Percentiles rank a stretch among this genome's conserved stretches.
Conservation (phyloP, 1,140 invertebrate species). For the Parasteatoda tepidariorum region DNA sequence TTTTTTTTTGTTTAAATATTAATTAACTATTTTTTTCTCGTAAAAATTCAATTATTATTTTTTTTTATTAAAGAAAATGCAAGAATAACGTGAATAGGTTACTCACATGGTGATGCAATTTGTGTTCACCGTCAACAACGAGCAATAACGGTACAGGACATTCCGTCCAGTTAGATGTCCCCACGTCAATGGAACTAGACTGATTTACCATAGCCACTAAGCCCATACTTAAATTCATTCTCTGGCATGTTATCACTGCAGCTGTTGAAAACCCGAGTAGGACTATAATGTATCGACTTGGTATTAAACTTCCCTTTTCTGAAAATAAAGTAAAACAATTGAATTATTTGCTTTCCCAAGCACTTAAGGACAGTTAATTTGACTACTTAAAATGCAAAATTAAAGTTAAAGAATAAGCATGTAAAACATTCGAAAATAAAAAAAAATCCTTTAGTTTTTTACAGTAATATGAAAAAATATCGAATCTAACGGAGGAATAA, state of each 20-base stretch:
- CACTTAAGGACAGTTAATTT: neutral
- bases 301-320: neutral
- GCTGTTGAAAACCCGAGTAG: neutral
- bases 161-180: neutral
- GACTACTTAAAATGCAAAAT: neutral
- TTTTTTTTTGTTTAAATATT: neutral
- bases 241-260: neutral
- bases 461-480: neutral
- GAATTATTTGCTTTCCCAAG: neutral
- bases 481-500: neutral
- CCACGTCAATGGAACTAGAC: neutral
- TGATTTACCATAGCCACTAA: slow-evolving; percentile 18
- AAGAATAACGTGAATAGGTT: neutral
- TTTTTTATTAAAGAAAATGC: neutral
- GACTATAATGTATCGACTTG: neutral
- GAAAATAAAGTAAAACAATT: neutral
- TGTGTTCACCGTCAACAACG: neutral
- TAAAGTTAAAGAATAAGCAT: neutral
- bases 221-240: neutral
- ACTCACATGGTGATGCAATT: neutral
- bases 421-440: neutral
- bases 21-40: neutral
- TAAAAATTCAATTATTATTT: neutral
- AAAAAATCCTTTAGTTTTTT: neutral
- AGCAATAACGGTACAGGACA: neutral